Evolutionary conservation across 64 coral and sea anemone genomes (phyloP), one percentile per base, ranked within the genome.

Genomic region (Actinia tenebrosa): DNA sequence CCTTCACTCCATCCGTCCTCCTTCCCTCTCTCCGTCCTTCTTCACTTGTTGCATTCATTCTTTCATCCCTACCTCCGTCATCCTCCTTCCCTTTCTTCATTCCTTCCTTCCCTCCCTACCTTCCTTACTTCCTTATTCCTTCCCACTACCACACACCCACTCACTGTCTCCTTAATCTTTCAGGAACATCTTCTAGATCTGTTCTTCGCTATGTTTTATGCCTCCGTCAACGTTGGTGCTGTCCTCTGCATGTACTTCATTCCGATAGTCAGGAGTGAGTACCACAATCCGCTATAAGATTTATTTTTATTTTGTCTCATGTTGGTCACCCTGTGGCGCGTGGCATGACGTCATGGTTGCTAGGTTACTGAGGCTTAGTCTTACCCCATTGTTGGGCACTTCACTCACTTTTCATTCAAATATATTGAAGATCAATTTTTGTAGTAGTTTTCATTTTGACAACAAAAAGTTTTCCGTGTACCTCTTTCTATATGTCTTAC

Each of bases 141-240:
- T 45, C 77, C 3, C 42, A 45, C 77, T 17, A 42, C 0, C 42
- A 17, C 42, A 16, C 77, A 2, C 77, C 8, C 77, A 79, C 77
- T 79, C 77, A 44, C 71, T 77, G 23, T 79, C 77, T 20, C 42
- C 10, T 75, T n/a, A 8, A 14, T 26, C 27, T 81, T 20, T 50
- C 44, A 91, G 90, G 86, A 87, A 77, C 94, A 96, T 43, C 46
- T 96, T 42, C 52, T 96, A 47, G 94, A 96, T 63, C 37, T 93
- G 71, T 96, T 96, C 86, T 96, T 96, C 50, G 94, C 91, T 55
- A 96, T 96, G 94, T 96, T 96, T 42, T 96, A 96, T 52, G 94
- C 94, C 0, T 96, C 94, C 8, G 94, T 96, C 37, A 96, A 96
- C 44, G 94, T 92, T 22, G 91, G 94, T 13, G 94, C 91, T 8